Evolutionary conservation across 2,888 invertebrate species (phyloP).

Genomic region (Nezara viridula): DNA sequence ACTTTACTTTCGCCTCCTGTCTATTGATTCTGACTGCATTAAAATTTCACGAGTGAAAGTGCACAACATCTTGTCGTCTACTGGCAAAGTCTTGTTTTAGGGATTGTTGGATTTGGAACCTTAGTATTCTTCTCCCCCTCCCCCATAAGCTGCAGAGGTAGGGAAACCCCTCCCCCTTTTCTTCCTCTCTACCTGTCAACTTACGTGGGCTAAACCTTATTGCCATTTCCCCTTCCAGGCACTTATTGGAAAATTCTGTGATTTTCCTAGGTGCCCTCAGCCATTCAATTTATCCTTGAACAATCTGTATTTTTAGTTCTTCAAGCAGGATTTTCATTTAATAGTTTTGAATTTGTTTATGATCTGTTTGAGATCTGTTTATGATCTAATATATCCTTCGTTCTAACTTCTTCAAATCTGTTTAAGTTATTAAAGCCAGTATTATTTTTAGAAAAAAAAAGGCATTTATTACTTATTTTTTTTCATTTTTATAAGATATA

Average conservation of each 20-base stretch:
- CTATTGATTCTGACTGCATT: constrained; percentile 37
- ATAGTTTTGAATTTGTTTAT: too few species aligned
- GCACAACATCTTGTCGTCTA: constrained; percentile 27
- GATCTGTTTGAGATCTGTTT: too few species aligned
- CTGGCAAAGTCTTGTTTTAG: constrained; percentile 33
- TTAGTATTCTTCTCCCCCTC: constrained; percentile 44
- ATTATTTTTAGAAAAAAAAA: too few species aligned
- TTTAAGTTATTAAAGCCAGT: too few species aligned
- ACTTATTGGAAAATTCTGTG: constrained; percentile 35
- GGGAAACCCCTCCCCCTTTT: constrained; percentile 34
- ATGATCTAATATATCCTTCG: too few species aligned
- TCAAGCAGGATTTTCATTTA: too few species aligned
- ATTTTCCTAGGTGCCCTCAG: constrained; percentile 29
- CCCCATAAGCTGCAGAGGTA: constrained; percentile 27
- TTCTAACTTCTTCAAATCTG: too few species aligned
- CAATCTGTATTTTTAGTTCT: background rate
- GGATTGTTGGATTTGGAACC: constrained; percentile 38
- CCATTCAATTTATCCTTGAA: background rate
- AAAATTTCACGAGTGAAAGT: constrained; percentile 36
- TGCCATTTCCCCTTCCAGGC: constrained; percentile 33
- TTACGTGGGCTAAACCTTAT: constrained; percentile 47
- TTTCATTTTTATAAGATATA: too few species aligned
- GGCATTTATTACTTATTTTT: too few species aligned
- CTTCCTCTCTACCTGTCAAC: constrained; percentile 41
- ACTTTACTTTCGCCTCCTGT: constrained; percentile 26